Percentiles rank a stretch among this genome's conserved stretches.
phyloP scores from a whole-genome alignment of 37 sponge, comb jelly and placozoan genomes.

The Haliclona indistincta region DNA sequence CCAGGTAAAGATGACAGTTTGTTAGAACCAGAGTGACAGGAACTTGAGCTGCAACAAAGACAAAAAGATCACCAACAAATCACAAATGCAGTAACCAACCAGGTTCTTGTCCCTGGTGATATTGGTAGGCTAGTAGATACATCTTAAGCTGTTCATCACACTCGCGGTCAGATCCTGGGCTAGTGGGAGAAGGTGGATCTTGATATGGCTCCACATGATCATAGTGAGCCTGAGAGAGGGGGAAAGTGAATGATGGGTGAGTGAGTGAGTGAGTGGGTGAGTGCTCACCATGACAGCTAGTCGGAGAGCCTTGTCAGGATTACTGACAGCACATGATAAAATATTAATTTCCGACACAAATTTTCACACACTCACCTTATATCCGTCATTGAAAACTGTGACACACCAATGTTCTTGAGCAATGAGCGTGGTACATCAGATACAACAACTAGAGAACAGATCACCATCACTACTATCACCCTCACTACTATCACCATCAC shows the following conservation, averaged over 20 bases:
- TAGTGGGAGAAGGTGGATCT: background rate
- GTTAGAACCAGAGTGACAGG: conserved; percentile 46
- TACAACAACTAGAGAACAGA: conserved; percentile 37
- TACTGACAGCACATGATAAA: background rate
- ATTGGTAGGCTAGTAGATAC: conserved; percentile 11
- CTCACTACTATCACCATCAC: too few species aligned
- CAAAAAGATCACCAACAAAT: background rate
- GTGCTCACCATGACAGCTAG: conserved; percentile 20
- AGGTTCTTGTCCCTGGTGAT: background rate
- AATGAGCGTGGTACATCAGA: conserved; percentile 40
- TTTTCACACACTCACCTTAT: conserved; percentile 3
- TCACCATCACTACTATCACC: too few species aligned
- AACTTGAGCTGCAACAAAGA: conserved; percentile 3
- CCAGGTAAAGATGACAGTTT: conserved; percentile 24
- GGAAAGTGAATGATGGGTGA: background rate
- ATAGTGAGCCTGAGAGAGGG: background rate
- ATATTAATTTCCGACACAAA: background rate
- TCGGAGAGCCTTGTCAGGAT: conserved; percentile 25
- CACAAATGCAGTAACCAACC: background rate
- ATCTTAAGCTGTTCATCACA: background rate
- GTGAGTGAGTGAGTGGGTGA: background rate
- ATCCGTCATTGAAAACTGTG: conserved; percentile 28
- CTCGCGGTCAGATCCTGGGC: background rate
- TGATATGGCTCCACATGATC: background rate
- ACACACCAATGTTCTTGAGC: conserved; percentile 33